Conservation (phyloP, 2,113 vertebrate genomes). For the Ammodramus savannarum region DNA sequence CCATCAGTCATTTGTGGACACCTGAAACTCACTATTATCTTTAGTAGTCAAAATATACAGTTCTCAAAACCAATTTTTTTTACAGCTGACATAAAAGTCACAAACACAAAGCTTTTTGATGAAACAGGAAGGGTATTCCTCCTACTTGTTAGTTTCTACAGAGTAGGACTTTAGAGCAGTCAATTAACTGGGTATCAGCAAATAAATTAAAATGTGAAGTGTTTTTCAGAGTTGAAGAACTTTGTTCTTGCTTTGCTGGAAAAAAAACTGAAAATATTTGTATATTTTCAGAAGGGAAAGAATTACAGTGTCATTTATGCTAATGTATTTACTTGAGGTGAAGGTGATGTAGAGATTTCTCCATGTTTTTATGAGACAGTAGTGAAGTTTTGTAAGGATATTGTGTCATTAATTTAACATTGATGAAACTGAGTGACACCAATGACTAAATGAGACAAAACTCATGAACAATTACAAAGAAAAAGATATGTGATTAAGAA, state of each 20-base stretch:
- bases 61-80: not conserved
- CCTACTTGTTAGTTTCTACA: not conserved
- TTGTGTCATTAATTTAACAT: not conserved
- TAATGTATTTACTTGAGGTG: not conserved
- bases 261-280: too few species aligned
- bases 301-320: not conserved
- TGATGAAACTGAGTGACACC: not conserved
- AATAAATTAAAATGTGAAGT: not conserved
- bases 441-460: not conserved
- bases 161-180: not conserved
- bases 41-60: not conserved
- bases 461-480: not conserved
- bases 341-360: not conserved
- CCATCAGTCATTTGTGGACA: not conserved
- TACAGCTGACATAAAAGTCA: not conserved
- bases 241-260: not conserved
- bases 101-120: not conserved
- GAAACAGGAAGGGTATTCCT: not conserved
- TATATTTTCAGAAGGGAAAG: not conserved
- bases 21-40: not conserved
- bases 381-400: not conserved
- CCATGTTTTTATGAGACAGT: not conserved
- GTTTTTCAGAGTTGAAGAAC: not conserved
- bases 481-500: not conserved
- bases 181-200: not conserved